A percentile compares a stretch with the other conserved stretches of the same genome.
Evolutionary conservation across 2,888 invertebrate genomes (phyloP).

Genomic region (Tenthredo livida): DNA sequence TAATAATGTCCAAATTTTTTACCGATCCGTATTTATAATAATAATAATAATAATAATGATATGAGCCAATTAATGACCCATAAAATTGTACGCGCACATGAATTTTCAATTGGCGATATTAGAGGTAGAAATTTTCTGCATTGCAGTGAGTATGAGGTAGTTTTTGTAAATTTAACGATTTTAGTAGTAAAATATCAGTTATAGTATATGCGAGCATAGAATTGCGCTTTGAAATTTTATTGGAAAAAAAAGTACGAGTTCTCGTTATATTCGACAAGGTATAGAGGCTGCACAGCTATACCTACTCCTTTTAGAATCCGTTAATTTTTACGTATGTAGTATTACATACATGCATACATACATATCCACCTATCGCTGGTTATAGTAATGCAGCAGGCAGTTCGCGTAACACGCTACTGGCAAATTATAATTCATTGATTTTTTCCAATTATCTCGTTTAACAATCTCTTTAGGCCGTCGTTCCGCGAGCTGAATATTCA

Average conservation of each 20-base stretch:
- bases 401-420: constrained; percentile 15
- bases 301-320: not conserved
- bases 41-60: not conserved
- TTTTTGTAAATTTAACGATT: not conserved
- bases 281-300: not conserved
- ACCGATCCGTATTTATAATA: not conserved
- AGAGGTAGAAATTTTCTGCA: not conserved
- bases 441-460: constrained; percentile 38
- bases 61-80: not conserved
- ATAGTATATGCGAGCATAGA: not conserved
- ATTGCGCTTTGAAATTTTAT: constrained; percentile 1
- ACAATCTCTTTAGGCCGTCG: constrained; percentile 27
- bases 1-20: not conserved
- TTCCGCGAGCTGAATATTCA: constrained; percentile 30
- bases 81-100: not conserved
- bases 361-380: not conserved
- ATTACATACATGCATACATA: not conserved
- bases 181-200: not conserved
- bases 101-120: not conserved
- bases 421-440: constrained; percentile 30
- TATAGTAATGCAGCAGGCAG: not conserved
- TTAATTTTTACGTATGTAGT: not conserved
- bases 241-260: not conserved
- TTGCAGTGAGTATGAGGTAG: not conserved
- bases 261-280: not conserved